phyloP scores from a whole-genome alignment of 2,797 vertebrate species.

The Macrochelys suwanniensis region DNA sequence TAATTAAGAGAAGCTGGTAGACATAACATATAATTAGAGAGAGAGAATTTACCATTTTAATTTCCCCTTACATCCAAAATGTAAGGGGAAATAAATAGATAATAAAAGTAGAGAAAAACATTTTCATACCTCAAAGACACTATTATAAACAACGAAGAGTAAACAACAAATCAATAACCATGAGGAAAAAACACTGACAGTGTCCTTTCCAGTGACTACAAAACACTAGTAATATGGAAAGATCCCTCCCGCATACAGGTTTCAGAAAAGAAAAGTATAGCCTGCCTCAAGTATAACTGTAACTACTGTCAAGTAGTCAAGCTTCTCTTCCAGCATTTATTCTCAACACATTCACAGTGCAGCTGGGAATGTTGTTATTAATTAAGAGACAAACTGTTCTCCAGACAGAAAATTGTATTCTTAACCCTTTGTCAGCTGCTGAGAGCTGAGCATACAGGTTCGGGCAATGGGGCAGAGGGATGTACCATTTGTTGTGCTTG shows the following conservation, averaged over 20 bases:
- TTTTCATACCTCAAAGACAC: not conserved
- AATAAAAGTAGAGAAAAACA: not conserved
- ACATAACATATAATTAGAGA: not conserved
- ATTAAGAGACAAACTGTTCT: slow-evolving; percentile 13
- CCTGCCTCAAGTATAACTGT: not conserved
- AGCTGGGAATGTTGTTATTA: not conserved
- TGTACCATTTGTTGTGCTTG: not conserved
- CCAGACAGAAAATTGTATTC: not conserved
- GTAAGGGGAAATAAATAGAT: not conserved
- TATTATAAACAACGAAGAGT: not conserved
- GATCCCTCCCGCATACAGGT: not conserved
- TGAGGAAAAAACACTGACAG: not conserved
- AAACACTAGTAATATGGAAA: not conserved
- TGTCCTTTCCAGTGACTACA: not conserved
- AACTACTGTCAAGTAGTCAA: not conserved
- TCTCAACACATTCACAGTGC: not conserved
- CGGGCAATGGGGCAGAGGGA: not conserved
- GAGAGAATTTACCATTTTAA: not conserved
- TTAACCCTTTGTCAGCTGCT: slow-evolving; percentile 5
- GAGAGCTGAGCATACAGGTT: not conserved
- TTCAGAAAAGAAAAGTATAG: not conserved
- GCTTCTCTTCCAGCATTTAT: not conserved
- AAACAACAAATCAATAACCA: not conserved
- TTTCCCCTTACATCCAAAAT: not conserved
- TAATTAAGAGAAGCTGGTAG: not conserved